These are phyloP conservation scores for Zeus faber DNA, from an alignment of 2,113 vertebrate genomes.

Conservation along the genomic window DNA sequence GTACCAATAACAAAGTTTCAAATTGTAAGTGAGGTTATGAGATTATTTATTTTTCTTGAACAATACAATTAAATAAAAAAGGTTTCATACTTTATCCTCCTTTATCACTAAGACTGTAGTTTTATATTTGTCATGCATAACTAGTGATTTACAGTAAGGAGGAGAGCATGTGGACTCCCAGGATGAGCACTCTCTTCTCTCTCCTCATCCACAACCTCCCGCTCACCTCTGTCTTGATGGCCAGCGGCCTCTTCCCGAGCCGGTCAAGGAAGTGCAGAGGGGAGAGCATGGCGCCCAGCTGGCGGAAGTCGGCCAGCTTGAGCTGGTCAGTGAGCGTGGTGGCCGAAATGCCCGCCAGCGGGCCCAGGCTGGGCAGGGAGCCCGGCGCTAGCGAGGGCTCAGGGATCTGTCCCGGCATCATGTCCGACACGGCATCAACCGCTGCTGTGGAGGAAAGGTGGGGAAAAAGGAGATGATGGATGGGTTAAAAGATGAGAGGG, in stretches of 20 bases:
- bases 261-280: conserved; percentile 88
- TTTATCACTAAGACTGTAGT: too few species aligned
- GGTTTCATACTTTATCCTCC: too few species aligned
- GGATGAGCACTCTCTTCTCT: conserved; percentile 6
- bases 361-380: conserved; percentile 87
- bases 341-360: conserved; percentile 86
- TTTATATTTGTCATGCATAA: too few species aligned
- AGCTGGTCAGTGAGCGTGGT: conserved; percentile 89
- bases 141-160: too few species aligned
- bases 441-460: conserved; percentile 30
- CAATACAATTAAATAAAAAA: too few species aligned
- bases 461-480: conserved; percentile 4
- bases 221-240: conserved; percentile 88
- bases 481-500: background rate
- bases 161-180: too few species aligned
- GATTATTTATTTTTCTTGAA: too few species aligned
- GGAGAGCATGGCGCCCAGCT: conserved; percentile 86
- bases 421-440: conserved; percentile 76
- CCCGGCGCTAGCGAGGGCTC: conserved; percentile 90
- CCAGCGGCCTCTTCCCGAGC: conserved; percentile 85
- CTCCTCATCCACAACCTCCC: conserved; percentile 8
- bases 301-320: conserved; percentile 87
- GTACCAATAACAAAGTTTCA: too few species aligned
- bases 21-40: too few species aligned
- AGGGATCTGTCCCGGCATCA: conserved; percentile 98